Conservation (phyloP, 2,797 vertebrate species). For the Neosilurus hyrtlii region DNA sequence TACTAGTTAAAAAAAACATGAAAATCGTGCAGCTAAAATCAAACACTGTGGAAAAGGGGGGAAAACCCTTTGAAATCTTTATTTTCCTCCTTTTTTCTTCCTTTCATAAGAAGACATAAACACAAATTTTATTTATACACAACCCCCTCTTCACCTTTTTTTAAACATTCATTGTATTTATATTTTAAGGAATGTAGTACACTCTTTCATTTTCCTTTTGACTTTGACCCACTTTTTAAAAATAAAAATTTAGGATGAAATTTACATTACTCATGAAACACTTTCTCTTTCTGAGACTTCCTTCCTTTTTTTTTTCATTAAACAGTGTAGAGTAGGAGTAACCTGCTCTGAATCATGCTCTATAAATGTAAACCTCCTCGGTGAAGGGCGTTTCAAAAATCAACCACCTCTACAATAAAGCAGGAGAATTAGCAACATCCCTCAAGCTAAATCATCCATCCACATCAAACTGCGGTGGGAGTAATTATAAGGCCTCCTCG, state of each 20-base stretch:
- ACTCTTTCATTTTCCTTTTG: neutral
- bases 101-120: neutral
- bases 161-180: neutral
- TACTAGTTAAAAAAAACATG: neutral
- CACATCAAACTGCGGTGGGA: conserved; percentile 45
- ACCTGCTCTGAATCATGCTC: conserved; percentile 44
- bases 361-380: conserved; percentile 38
- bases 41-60: neutral
- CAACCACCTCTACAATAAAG: conserved; percentile 48
- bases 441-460: conserved; percentile 48
- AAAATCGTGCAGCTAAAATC: neutral
- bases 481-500: conserved; percentile 45
- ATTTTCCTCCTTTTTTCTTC: neutral
- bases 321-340: conserved; percentile 14
- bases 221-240: neutral
- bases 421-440: conserved; percentile 44
- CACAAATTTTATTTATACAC: neutral
- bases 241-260: neutral
- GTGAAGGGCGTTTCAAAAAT: conserved; percentile 44
- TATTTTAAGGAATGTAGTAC: neutral
- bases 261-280: conserved; percentile 15
- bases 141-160: neutral
- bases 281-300: neutral
- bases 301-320: too few species aligned
- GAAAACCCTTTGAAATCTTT: neutral